These are phyloP conservation scores for Tapera naevia DNA, from an alignment of 2,797 vertebrate species.

Conservation along the genomic window DNA sequence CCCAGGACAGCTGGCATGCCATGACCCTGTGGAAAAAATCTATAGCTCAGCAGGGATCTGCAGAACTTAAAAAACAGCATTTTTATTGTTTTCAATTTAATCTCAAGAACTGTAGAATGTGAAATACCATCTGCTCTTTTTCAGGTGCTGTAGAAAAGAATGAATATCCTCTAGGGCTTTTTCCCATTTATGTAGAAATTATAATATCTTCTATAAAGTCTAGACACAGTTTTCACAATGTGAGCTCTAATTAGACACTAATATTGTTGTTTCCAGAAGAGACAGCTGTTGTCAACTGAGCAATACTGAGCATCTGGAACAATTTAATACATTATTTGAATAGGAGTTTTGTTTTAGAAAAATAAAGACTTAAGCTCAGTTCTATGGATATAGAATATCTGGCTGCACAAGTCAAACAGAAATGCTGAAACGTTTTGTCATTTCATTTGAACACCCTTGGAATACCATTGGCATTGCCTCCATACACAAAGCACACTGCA, in stretches of 20 bases:
- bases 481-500: background rate
- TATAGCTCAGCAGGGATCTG: background rate
- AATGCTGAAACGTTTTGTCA: background rate
- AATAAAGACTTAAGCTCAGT: background rate
- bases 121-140: background rate
- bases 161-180: background rate
- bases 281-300: constrained; percentile 15
- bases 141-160: background rate
- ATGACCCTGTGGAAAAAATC: background rate
- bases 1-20: background rate
- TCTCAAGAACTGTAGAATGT: background rate
- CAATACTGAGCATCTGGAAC: background rate
- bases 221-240: background rate
- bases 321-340: background rate
- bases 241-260: constrained; percentile 1
- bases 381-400: background rate
- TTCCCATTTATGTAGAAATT: background rate
- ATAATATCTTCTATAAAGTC: background rate
- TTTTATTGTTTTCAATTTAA: background rate
- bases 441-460: background rate
- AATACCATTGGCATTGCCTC: background rate
- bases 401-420: background rate
- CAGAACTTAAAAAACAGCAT: fast-evolving
- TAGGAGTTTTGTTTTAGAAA: background rate
- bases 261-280: background rate